Percentiles rank a stretch among this genome's conserved stretches.
These are phyloP conservation scores for Baccha elongata DNA, from an alignment of 2,888 invertebrate genomes.

Conservation along the genomic window DNA sequence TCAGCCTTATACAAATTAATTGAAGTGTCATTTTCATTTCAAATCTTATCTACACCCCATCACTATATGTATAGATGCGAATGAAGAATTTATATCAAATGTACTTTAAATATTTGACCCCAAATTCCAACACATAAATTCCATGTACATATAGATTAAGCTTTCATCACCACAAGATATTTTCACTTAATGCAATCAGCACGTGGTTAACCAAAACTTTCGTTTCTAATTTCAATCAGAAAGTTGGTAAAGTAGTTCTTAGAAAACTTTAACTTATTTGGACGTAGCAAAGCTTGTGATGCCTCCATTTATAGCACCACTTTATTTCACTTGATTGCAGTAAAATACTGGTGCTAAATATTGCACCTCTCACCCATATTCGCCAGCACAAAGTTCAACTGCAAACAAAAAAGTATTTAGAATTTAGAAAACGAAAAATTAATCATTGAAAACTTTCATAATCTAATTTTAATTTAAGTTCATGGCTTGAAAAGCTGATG, in stretches of 20 bases:
- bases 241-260: constrained; percentile 34
- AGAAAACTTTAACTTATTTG: constrained; percentile 17
- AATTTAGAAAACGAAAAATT: constrained; percentile 16
- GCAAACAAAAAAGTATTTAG: background rate
- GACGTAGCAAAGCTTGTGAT: constrained; percentile 10
- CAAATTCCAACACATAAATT: background rate
- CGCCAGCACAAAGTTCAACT: background rate
- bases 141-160: background rate
- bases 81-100: constrained; percentile 4
- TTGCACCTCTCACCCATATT: background rate
- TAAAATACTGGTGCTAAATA: background rate
- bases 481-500: constrained; percentile 2
- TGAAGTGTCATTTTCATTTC: too few species aligned
- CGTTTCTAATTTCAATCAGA: constrained; percentile 26
- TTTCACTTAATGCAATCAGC: constrained; percentile 37
- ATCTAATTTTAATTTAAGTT: constrained; percentile 24
- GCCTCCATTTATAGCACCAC: constrained; percentile 21
- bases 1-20: too few species aligned
- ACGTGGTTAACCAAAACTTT: constrained; percentile 39
- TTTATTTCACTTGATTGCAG: constrained; percentile 10
- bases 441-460: constrained; percentile 19
- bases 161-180: constrained; percentile 6
- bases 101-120: constrained; percentile 2
- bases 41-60: background rate
- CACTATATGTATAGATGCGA: background rate